A percentile compares a stretch with the other conserved stretches of the same genome.
Conservation (phyloP, 92 coral and sea anemone genomes). For the Epizoanthus ramosus region DNA sequence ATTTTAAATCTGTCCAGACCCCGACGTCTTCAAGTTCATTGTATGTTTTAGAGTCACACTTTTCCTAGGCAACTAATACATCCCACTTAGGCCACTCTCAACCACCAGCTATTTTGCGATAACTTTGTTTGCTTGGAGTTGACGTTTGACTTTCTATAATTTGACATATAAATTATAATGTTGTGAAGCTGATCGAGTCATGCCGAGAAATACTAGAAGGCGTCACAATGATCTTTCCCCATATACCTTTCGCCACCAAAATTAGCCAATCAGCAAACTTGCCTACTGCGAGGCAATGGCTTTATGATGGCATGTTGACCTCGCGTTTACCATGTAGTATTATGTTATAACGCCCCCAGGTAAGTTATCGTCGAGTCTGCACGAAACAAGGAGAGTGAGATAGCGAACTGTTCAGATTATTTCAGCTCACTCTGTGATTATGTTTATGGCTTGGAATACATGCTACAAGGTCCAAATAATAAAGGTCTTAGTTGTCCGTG, state of each 20-base stretch:
- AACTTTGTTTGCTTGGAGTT: background rate
- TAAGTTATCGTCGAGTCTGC: conserved; percentile 30
- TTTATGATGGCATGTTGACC: conserved; percentile 28
- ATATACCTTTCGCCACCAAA: conserved; percentile 11
- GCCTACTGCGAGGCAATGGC: conserved; percentile 23
- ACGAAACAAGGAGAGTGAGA: conserved; percentile 23
- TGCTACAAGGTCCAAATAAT: background rate
- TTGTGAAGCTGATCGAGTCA: background rate
- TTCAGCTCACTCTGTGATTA: background rate
- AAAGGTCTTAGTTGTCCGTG: conserved; percentile 10
- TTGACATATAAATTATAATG: background rate
- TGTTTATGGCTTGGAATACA: background rate
- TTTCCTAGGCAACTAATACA: conserved; percentile 15
- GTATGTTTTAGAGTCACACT: background rate
- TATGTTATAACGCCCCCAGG: conserved; percentile 46
- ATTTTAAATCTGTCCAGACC: conserved; percentile 37
- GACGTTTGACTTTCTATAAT: background rate
- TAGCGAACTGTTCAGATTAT: conserved; percentile 1
- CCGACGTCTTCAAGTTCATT: background rate
- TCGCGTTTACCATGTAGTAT: conserved; percentile 39
- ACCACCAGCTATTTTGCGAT: background rate
- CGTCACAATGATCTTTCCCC: conserved; percentile 20
- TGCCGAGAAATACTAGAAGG: conserved; percentile 7
- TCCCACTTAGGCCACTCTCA: background rate
- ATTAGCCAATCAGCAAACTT: conserved; percentile 35